These are phyloP conservation scores for Elysia crispata DNA, from an alignment of 2,888 invertebrate genomes.

Conservation along the genomic window DNA sequence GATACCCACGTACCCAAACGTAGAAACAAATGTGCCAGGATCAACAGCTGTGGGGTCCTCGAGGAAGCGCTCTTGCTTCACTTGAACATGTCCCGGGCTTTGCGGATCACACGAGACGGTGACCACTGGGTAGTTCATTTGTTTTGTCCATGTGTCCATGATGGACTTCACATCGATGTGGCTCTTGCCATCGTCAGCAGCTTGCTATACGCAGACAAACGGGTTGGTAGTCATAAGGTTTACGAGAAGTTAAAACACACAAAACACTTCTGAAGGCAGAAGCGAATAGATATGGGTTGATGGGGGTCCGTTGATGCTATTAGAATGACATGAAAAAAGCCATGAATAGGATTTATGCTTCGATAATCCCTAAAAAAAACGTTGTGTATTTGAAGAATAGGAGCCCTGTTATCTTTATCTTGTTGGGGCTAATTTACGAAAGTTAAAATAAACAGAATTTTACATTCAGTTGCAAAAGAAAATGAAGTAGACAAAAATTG, in stretches of 20 bases:
- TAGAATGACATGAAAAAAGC: too few species aligned
- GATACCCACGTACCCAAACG: constrained; percentile 57
- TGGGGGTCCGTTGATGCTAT: too few species aligned
- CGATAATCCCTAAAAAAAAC: too few species aligned
- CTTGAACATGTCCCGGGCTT: constrained; percentile 63
- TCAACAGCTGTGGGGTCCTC: constrained; percentile 71
- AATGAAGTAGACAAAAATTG: too few species aligned
- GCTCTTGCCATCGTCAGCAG: constrained; percentile 35
- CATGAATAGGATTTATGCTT: too few species aligned
- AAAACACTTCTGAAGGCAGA: too few species aligned
- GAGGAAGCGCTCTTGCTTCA: constrained; percentile 71
- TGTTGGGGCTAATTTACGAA: too few species aligned
- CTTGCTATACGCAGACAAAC: constrained; percentile 46
- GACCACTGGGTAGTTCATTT: constrained; percentile 74
- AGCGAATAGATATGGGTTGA: too few species aligned
- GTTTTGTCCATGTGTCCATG: constrained; percentile 75
- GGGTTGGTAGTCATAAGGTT: neutral
- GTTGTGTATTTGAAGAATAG: too few species aligned
- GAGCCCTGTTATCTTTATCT: too few species aligned
- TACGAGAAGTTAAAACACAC: neutral
- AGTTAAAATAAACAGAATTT: too few species aligned
- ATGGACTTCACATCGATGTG: constrained; percentile 62
- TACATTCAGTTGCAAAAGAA: too few species aligned
- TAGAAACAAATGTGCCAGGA: constrained; percentile 59
- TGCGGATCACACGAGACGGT: constrained; percentile 61